A percentile compares a stretch with the other conserved stretches of the same genome.
Evolutionary conservation across 2,888 invertebrate genomes (phyloP).

Genomic region (Mesorhabditis sp.): DNA sequence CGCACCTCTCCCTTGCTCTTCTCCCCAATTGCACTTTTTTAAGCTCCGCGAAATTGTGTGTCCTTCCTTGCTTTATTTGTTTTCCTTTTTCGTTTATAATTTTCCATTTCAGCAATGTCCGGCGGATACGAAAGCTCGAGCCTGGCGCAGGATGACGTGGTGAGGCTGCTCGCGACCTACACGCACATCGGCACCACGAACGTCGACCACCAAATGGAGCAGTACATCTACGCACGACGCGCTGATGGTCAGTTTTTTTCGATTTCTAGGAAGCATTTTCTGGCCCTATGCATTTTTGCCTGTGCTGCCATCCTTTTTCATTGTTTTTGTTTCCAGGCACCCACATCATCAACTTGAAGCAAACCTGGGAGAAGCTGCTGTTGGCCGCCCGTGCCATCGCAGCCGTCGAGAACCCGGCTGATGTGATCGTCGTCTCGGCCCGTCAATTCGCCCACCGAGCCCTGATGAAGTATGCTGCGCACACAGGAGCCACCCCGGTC

Average conservation of each 20-base stretch:
- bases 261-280: no score
- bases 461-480: conserved; percentile 93
- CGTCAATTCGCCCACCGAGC: conserved; percentile 92
- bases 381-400: conserved; percentile 95
- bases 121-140: conserved; percentile 39
- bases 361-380: conserved; percentile 96
- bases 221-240: conserved; percentile 86
- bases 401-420: conserved; percentile 93
- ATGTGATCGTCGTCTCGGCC: conserved; percentile 94
- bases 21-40: no score
- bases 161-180: conserved; percentile 91
- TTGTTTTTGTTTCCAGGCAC: conserved; percentile 67
- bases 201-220: conserved; percentile 93
- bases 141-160: conserved; percentile 83
- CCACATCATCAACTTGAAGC: conserved; percentile 89
- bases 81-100: background rate
- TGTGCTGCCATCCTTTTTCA: background rate
- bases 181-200: conserved; percentile 91
- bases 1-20: no score
- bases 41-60: no score
- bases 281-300: no score
- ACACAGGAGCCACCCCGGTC: conserved; percentile 95
- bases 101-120: conserved; percentile 29
- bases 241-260: conserved; percentile 68
- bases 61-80: background rate